Base-by-base conservation (phyloP, 2,113 vertebrate species). In the Hippocampus zosterae region DNA sequence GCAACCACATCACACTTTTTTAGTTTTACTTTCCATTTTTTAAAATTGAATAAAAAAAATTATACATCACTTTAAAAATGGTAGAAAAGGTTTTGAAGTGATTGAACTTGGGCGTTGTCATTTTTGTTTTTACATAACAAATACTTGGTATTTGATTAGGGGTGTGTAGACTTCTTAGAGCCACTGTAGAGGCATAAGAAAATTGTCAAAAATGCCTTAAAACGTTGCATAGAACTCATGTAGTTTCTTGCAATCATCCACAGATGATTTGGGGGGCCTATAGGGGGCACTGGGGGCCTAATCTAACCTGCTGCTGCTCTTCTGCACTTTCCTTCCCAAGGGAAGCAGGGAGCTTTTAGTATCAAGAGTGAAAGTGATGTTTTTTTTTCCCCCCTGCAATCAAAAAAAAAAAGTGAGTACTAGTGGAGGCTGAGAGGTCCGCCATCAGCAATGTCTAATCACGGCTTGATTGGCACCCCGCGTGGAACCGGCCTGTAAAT, bases 281-380 rank as follows among this genome's bases (percentile, higher is more conserved):
- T 77, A 92, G 92, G 90, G 90, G 92, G 90, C 91, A 89, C 89
- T 89, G 85, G 85, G 87, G 84, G 80, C 81, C 88, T 88, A 87
- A 89, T 88, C 85, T 89, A 71, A 77, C 27, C 5, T 33, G 8
- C 15, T 18, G 57, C 27, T 60, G 71, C 75, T 84, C 70, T 76
- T 70, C 57, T 81, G 68, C 65, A 11, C 71, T 64, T 66, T 59
- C 33, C 29, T 73, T 60, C 57, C 29, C 25, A 33, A n/a, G n/a
- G n/a, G n/a, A n/a, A n/a, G n/a, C n/a, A n/a, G n/a, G n/a, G n/a
- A n/a, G n/a, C 65, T 65, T 44, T 23, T 64, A 23, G 62, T 9
- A 23, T 23, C 23, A 27, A 65, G 19, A 61, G 27, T 62, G n/a
- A 65, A 65, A 59, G 56, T 59, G 7, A 48, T 18, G 46, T 48